phyloP scores from a whole-genome alignment of 2,888 invertebrate genomes.

The Steinernema scapterisci region DNA sequence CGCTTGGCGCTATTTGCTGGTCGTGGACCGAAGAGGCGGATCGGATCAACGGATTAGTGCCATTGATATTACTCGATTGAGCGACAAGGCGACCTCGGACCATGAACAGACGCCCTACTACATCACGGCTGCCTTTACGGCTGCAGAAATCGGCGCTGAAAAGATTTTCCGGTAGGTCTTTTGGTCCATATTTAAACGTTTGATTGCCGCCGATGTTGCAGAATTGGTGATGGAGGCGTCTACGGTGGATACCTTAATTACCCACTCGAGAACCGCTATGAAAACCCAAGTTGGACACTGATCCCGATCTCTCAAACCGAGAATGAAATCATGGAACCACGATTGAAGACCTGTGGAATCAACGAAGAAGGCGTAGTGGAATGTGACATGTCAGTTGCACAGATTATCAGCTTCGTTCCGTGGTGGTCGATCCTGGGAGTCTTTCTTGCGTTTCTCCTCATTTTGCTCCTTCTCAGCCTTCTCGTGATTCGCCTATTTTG shows the following conservation, averaged over 20 bases:
- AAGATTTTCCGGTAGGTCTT: slow-evolving; percentile 45
- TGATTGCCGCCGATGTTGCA: too few relatives aligned
- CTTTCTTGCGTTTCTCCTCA: slow-evolving; percentile 13
- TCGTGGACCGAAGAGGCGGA: background rate
- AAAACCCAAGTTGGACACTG: slow-evolving; percentile 48
- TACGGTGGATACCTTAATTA: slow-evolving; percentile 60
- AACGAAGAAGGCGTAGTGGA: slow-evolving; percentile 52
- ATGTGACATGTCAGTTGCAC: slow-evolving; percentile 50
- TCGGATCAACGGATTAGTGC: slow-evolving; percentile 1
- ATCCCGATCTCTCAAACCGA: slow-evolving; percentile 52
- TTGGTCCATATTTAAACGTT: background rate
- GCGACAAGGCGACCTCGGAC: slow-evolving; percentile 17
- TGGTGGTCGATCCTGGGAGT: slow-evolving; percentile 38
- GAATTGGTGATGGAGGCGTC: slow-evolving; percentile 57
- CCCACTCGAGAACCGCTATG: slow-evolving; percentile 47
- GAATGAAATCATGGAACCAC: slow-evolving; percentile 54
- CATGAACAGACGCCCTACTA: slow-evolving; percentile 56
- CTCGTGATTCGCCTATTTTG: slow-evolving; percentile 20
- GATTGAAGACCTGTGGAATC: slow-evolving; percentile 53
- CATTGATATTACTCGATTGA: slow-evolving; percentile 1
- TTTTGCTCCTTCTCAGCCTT: slow-evolving; percentile 1
- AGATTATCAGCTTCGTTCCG: slow-evolving; percentile 39
- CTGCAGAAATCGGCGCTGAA: slow-evolving; percentile 45
- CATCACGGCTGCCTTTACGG: slow-evolving; percentile 51
- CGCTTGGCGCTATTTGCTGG: slow-evolving; percentile 13